Percentiles rank a stretch among this genome's conserved stretches.
phyloP scores from a whole-genome alignment of 2,797 vertebrate species.

The Acanthurus lineatus region DNA sequence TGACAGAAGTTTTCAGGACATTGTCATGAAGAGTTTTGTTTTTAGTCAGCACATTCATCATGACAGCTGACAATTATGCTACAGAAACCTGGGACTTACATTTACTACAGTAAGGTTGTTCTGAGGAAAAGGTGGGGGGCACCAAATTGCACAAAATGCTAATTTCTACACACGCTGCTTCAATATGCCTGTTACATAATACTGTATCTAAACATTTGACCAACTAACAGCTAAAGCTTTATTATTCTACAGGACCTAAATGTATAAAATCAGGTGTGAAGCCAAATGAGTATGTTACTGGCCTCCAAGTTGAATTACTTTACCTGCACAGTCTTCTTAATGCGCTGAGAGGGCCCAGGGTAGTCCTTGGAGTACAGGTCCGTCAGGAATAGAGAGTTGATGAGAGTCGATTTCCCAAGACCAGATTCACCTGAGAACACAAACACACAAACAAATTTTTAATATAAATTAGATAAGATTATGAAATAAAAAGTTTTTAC shows the following conservation, averaged over 20 bases:
- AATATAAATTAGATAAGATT: not conserved
- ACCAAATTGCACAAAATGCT: no score
- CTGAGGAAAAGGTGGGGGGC: no score
- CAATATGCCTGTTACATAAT: no score
- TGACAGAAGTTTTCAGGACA: no score
- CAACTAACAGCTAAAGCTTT: not conserved
- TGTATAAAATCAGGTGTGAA: not conserved
- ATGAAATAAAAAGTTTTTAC: not conserved
- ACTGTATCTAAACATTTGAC: not conserved
- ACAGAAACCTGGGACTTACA: no score
- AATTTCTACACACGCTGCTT: no score
- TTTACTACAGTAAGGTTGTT: no score
- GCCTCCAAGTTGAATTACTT: not conserved
- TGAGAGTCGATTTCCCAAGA: constrained; percentile 89
- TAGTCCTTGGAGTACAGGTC: constrained; percentile 89
- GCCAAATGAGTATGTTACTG: not conserved
- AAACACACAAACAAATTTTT: constrained; percentile 5
- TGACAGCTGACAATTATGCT: no score
- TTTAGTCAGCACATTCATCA: no score
- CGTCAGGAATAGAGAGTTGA: constrained; percentile 89
- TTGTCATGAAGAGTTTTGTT: no score
- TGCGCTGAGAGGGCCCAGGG: constrained; percentile 87
- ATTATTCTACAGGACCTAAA: not conserved
- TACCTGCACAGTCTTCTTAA: constrained; percentile 90
- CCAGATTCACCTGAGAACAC: constrained; percentile 86